Conservation (phyloP, 2,888 invertebrate species). For the Parnassius glacialis region DNA sequence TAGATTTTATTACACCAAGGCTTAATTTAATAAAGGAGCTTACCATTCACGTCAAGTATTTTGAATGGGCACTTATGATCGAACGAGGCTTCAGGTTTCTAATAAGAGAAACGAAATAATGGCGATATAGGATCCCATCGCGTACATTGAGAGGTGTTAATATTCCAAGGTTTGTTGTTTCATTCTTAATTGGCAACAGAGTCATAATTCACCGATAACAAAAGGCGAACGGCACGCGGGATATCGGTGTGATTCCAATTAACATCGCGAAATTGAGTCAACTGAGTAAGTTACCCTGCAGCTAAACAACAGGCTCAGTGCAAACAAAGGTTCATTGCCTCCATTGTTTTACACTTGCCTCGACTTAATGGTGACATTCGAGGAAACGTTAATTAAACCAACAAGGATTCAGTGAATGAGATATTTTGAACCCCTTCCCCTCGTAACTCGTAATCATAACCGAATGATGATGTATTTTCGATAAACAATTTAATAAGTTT, state of each 20-base stretch:
- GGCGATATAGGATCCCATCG: slow-evolving; percentile 12
- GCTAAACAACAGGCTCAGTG: slow-evolving; percentile 43
- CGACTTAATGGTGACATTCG: slow-evolving; percentile 72
- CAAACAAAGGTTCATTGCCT: slow-evolving; percentile 59
- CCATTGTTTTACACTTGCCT: slow-evolving; percentile 44
- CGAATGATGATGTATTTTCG: slow-evolving; percentile 10
- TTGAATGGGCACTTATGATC: slow-evolving; percentile 21
- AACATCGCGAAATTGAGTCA: slow-evolving; percentile 64
- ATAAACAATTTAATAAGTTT: background rate
- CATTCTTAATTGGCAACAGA: slow-evolving; percentile 60
- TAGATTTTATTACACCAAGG: background rate
- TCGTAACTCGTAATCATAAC: slow-evolving; percentile 26
- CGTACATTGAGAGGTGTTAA: slow-evolving; percentile 21
- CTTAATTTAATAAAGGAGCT: slow-evolving; percentile 11
- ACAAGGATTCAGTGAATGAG: slow-evolving; percentile 58
- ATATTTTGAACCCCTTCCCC: slow-evolving; percentile 45
- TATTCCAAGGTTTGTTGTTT: slow-evolving; percentile 38
- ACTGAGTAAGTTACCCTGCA: slow-evolving; percentile 41
- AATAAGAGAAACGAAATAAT: slow-evolving; percentile 23
- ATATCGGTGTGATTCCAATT: slow-evolving; percentile 67
- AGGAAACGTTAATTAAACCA: slow-evolving; percentile 74
- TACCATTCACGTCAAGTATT: slow-evolving; percentile 14
- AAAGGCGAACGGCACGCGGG: slow-evolving; percentile 55
- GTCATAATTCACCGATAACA: slow-evolving; percentile 65
- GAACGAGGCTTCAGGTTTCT: slow-evolving; percentile 21